A percentile compares a stretch with the other conserved stretches of the same genome.
phyloP scores from a whole-genome alignment of 2,113 vertebrate genomes.

The Trochalopteron elliotii region DNA sequence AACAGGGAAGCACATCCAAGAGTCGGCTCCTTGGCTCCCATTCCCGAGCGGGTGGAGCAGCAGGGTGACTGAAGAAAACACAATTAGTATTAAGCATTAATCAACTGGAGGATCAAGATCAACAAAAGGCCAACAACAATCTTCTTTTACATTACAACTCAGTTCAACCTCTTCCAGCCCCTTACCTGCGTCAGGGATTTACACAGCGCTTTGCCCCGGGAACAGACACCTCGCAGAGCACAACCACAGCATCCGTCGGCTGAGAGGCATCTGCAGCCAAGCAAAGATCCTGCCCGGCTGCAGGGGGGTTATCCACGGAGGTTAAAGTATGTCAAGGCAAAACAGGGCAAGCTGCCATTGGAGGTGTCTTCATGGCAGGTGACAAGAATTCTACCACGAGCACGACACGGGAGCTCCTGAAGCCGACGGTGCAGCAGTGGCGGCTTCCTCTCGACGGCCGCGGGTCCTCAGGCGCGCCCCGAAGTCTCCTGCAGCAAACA shows the following conservation, averaged over 20 bases:
- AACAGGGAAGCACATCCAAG: not conserved
- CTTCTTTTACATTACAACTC: constrained; percentile 54
- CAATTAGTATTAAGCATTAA: not conserved
- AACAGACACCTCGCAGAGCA: constrained; percentile 66
- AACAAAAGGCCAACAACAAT: constrained; percentile 8
- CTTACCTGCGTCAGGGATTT: constrained; percentile 79
- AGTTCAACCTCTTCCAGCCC: constrained; percentile 57
- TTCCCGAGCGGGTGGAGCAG: not conserved
- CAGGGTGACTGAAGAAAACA: not conserved
- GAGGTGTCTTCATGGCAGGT: constrained; percentile 64
- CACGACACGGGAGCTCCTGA: constrained; percentile 44
- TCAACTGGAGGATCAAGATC: not conserved
- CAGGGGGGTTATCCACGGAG: constrained; percentile 61
- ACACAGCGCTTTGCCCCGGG: constrained; percentile 74
- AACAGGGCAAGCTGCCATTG: constrained; percentile 64
- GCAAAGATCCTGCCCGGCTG: constrained; percentile 55
- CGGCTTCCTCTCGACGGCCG: constrained; percentile 71
- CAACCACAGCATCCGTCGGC: constrained; percentile 68
- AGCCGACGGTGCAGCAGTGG: constrained; percentile 63
- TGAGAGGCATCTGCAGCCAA: constrained; percentile 75
- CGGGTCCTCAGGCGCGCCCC: constrained; percentile 44
- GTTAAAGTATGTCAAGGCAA: constrained; percentile 67
- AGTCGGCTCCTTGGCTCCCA: not conserved
- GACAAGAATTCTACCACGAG: constrained; percentile 55
- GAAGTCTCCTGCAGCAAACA: constrained; percentile 72